These are phyloP conservation scores for Tetrao urogallus DNA, from an alignment of 2,113 vertebrate species.

Conservation along the genomic window DNA sequence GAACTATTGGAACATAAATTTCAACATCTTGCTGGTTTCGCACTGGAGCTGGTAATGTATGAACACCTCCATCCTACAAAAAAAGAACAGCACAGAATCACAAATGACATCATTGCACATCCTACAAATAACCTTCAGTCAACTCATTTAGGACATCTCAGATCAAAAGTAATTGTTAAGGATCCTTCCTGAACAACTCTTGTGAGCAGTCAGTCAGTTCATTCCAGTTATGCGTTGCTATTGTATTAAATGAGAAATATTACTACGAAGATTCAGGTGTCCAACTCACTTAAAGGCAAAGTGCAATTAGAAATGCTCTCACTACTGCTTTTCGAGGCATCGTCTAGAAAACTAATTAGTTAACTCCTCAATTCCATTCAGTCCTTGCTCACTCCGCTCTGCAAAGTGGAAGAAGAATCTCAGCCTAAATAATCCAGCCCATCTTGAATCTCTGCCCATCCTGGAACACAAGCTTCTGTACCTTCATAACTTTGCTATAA, in stretches of 20 bases:
- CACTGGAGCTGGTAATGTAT: constrained; percentile 82
- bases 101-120: not conserved
- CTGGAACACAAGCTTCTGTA: fast-evolving
- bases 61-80: constrained; percentile 84
- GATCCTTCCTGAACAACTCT: not conserved
- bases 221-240: not conserved
- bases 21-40: constrained; percentile 94
- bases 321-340: not conserved
- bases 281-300: not conserved
- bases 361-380: not conserved
- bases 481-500: not conserved
- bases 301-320: not conserved
- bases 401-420: not conserved
- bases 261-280: not conserved
- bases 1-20: constrained; percentile 90
- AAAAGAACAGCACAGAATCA: not conserved
- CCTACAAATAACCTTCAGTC: not conserved
- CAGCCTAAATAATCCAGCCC: not conserved
- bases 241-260: not conserved
- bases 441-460: not conserved
- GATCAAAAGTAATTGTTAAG: not conserved
- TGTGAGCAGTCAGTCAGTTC: not conserved
- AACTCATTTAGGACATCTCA: not conserved
- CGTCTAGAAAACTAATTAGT: not conserved
- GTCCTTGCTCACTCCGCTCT: not conserved